Base-by-base conservation (phyloP, 1,140 invertebrate genomes). In the Apolygus lucorum region DNA sequence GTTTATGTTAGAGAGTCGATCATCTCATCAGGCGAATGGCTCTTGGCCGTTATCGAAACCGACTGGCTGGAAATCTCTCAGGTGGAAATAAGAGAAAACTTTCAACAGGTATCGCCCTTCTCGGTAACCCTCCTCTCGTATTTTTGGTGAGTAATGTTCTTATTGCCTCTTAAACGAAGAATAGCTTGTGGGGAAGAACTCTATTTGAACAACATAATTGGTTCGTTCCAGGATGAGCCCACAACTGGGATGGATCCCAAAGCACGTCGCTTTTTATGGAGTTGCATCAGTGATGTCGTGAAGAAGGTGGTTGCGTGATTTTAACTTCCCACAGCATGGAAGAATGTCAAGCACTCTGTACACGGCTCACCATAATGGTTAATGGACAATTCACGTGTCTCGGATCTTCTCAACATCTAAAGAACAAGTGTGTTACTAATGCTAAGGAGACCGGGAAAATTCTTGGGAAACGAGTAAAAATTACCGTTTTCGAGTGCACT, bases 321-420 rank as follows among this genome's bases (percentile, higher is more conserved):
- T 78, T 90, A 11, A 86, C 87, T 2, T 88, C 88, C n/a, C 88
- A 90, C 78, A 89, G 86, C 73, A 84, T 88, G 54, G 84, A 85
- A 26, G 91, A 93, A 79, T 91, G 90, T 75, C 83, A 86, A 75
- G 83, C 81, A 1, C 76, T 86, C 0, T 86, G 85, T 70, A 79
- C 79, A 8, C 68, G 81, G 68, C 74, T 86, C 14, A 83, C 82
- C 14, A 84, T 86, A 21, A 86, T 86, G 84, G 83, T 85, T 34
- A 83, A 82, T 72, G 84, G 84, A 4, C 73, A 77, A 59, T 83
- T 86, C 69, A 76, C 77, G 27, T 86, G 84, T 72, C 73, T 85
- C 21, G 85, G 84, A 14, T 81, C 80, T 62, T 74, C 79, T 13
- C 84, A 85, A 68, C 82, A 86, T 74, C 75, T 86, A 8, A 86